A percentile compares a stretch with the other conserved stretches of the same genome.
Conservation (phyloP, 2,888 invertebrate genomes). For the Lepidonotus clava region DNA sequence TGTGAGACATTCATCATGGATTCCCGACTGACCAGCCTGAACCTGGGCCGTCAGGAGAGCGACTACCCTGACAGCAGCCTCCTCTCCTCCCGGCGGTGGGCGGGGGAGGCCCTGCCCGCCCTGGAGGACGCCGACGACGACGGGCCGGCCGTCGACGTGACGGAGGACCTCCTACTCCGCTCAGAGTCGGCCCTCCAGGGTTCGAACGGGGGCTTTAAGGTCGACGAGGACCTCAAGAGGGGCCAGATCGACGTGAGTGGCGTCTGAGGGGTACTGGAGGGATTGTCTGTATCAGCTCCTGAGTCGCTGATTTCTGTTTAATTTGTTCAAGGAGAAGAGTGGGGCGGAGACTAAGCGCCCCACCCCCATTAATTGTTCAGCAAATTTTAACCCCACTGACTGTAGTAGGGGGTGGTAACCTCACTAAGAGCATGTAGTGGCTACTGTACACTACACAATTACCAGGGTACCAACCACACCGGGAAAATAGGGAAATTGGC, state of each 20-base stretch:
- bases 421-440: no score
- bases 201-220: background rate
- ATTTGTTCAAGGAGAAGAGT: no score
- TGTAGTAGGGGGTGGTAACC: no score
- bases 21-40: background rate
- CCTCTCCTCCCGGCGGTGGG: constrained; percentile 21
- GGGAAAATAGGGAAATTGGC: no score
- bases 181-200: background rate
- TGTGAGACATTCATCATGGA: background rate
- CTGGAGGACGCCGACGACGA: background rate
- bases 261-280: no score
- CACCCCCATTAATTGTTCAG: no score
- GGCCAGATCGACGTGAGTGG: constrained; percentile 15
- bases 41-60: constrained; percentile 6
- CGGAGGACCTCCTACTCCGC: background rate
- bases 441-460: no score
- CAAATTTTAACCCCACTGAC: no score
- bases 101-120: background rate
- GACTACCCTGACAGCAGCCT: constrained; percentile 1
- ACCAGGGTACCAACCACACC: no score
- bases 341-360: no score
- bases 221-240: background rate
- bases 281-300: no score
- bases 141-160: background rate
- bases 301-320: no score